phyloP scores from a whole-genome alignment of 1,140 invertebrate genomes.

The Leptoteleia sp. region DNA sequence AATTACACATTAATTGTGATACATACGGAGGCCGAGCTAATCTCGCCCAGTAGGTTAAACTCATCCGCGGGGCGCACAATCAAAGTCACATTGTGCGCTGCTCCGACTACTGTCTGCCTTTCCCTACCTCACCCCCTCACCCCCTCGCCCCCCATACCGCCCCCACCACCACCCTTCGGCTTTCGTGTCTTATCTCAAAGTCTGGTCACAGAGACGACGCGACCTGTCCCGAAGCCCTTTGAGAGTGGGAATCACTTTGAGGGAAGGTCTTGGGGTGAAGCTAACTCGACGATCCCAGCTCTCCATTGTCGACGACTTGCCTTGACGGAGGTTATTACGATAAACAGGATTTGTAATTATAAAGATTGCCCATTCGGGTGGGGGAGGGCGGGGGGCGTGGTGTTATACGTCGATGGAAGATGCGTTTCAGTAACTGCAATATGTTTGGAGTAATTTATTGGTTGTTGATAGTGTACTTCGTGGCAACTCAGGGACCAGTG shows the following conservation, averaged over 20 bases:
- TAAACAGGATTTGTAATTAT: slow-evolving; percentile 6
- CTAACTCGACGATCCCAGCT: slow-evolving; percentile 3
- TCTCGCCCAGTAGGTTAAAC: slow-evolving; percentile 52
- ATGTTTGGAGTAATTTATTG: too few relatives aligned
- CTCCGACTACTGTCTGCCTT: neutral
- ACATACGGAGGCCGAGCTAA: slow-evolving; percentile 38
- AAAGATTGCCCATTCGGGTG: too few relatives aligned
- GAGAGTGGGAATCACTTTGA: slow-evolving; percentile 26
- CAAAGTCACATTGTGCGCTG: slow-evolving; percentile 27
- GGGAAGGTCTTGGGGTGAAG: slow-evolving; percentile 3
- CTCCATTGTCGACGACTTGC: slow-evolving; percentile 6
- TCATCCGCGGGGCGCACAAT: slow-evolving; percentile 33
- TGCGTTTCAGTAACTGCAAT: too few relatives aligned
- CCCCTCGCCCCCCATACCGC: too few relatives aligned
- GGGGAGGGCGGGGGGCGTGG: too few relatives aligned
- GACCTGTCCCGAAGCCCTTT: slow-evolving; percentile 38
- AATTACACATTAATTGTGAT: slow-evolving; percentile 59
- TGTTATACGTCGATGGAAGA: too few relatives aligned
- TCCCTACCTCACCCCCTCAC: too few relatives aligned
- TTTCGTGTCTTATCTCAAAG: slow-evolving; percentile 38
- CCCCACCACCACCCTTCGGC: neutral
- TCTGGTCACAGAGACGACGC: slow-evolving; percentile 25
- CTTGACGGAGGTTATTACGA: slow-evolving; percentile 7
- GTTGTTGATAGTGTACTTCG: too few relatives aligned
- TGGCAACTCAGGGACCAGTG: too few relatives aligned